Evolutionary conservation across 2,888 invertebrate genomes (phyloP).

Genomic region (Acanthosepion esculentum): DNA sequence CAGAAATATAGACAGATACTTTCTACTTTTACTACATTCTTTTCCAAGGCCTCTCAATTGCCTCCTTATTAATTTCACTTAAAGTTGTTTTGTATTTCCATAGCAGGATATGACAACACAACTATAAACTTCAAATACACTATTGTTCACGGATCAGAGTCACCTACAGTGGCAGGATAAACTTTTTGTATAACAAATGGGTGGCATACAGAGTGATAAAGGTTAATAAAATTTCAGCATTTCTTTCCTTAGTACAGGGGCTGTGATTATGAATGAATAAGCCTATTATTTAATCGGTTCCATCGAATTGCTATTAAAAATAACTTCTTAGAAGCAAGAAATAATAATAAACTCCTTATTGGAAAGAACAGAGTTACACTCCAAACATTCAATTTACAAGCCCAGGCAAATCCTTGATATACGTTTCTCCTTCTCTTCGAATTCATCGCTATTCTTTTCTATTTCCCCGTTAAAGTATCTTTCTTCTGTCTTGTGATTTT

Average conservation of each 20-base stretch:
- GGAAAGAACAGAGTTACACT: background rate
- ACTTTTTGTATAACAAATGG: no score
- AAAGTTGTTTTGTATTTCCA: no score
- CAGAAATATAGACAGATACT: no score
- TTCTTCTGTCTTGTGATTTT: background rate
- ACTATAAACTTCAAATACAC: no score
- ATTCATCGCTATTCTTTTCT: background rate
- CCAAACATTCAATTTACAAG: background rate
- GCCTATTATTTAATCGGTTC: background rate
- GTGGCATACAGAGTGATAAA: no score
- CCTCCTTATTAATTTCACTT: no score
- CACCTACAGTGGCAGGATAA: no score
- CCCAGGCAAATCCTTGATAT: background rate
- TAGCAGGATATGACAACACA: no score
- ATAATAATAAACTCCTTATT: conserved; percentile 2
- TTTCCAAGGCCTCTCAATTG: no score
- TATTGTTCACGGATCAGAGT: no score
- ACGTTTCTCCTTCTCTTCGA: background rate
- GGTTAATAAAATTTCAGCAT: background rate
- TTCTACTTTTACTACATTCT: no score
- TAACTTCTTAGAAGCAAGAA: background rate
- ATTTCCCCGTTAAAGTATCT: background rate
- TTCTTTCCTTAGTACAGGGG: background rate
- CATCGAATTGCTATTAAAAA: background rate
- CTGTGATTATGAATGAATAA: background rate